A percentile compares a stretch with the other conserved stretches of the same genome.
phyloP scores from a whole-genome alignment of 2,113 vertebrate species.

The Malaclemys terrapin region DNA sequence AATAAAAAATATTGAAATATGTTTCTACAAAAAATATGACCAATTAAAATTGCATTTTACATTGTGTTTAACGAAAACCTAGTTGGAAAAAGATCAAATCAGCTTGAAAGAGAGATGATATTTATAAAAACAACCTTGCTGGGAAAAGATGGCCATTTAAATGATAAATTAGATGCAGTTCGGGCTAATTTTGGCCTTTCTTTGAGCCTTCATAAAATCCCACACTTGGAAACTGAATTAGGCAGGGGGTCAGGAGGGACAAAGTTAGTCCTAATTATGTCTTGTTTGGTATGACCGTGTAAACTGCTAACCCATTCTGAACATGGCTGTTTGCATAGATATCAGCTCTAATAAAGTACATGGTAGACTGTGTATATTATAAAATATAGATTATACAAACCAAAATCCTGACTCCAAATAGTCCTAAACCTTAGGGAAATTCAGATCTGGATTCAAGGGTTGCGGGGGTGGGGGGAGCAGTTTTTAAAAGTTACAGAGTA shows the following conservation, averaged over 20 bases:
- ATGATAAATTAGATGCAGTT: conserved; percentile 34
- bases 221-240: background rate
- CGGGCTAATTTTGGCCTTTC: conserved; percentile 1
- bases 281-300: background rate
- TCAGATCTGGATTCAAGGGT: background rate
- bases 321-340: background rate
- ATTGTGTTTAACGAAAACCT: background rate
- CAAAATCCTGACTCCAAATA: background rate
- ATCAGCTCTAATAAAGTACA: background rate
- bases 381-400: background rate
- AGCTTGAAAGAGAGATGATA: background rate
- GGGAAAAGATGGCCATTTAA: background rate
- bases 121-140: background rate
- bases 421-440: background rate
- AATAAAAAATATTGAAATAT: background rate
- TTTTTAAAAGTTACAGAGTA: background rate
- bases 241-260: background rate
- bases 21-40: background rate
- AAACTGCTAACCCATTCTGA: background rate
- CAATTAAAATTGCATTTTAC: background rate
- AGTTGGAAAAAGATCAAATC: background rate
- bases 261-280: conserved; percentile 30
- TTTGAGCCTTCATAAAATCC: background rate
- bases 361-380: background rate
- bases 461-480: background rate